Conservation (phyloP, 2,113 vertebrate genomes). For the Climacteris rufus region DNA sequence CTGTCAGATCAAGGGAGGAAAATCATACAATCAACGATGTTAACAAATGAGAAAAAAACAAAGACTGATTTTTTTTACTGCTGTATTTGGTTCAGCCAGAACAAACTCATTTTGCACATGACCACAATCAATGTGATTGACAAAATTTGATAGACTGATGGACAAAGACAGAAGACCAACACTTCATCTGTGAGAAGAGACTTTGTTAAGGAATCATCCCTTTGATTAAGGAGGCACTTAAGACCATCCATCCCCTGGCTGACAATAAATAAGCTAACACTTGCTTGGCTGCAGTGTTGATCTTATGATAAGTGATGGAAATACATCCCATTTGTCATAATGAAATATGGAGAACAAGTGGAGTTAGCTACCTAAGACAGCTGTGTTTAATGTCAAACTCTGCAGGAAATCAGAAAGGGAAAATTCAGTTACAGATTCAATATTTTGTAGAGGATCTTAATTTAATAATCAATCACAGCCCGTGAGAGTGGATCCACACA, state of each 20-base stretch:
- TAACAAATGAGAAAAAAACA: not conserved
- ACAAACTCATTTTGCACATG: not conserved
- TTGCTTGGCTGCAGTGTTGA: slow-evolving; percentile 31
- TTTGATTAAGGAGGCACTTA: slow-evolving; percentile 19
- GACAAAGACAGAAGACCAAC: not conserved
- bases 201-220: not conserved
- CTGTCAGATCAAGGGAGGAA: not conserved
- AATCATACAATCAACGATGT: not conserved
- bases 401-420: not conserved
- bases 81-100: not conserved
- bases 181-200: not conserved
- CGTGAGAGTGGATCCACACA: not conserved
- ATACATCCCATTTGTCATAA: slow-evolving; percentile 30
- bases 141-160: not conserved
- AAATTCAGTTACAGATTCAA: not conserved
- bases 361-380: slow-evolving; percentile 18
- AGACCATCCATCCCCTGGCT: not conserved
- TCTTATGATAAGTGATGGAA: slow-evolving; percentile 42
- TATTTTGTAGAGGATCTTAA: not conserved
- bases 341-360: slow-evolving; percentile 1
- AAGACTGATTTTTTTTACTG: not conserved
- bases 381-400: not conserved
- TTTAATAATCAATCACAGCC: not conserved
- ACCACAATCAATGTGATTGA: not conserved
- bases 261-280: slow-evolving; percentile 48